phyloP scores from a whole-genome alignment of 1,140 invertebrate species.

The Nixonia krombeini region DNA sequence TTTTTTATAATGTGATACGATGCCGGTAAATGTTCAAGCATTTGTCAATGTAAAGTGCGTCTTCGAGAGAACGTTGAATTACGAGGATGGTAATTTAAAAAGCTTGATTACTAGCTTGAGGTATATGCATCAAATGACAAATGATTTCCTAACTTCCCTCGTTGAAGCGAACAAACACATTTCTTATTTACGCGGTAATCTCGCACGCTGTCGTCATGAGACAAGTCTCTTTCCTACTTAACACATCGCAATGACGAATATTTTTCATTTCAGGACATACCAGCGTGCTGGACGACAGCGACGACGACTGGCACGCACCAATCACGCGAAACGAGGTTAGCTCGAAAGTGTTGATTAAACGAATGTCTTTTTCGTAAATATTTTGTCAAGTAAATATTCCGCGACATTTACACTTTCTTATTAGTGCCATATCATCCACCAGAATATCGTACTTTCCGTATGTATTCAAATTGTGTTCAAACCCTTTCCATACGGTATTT shows the following conservation, averaged over 20 bases:
- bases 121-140: conserved; percentile 48
- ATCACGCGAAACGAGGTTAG: conserved; percentile 26
- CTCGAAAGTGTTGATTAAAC: conserved; percentile 34
- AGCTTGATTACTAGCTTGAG: conserved; percentile 47
- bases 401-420: neutral
- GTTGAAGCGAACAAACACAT: conserved; percentile 8
- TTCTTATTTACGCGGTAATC: conserved; percentile 31
- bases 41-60: conserved; percentile 38
- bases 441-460: neutral
- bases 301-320: conserved; percentile 33
- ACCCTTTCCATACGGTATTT: too few species aligned
- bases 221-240: conserved; percentile 2
- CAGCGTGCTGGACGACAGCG: conserved; percentile 24
- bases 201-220: neutral
- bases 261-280: conserved; percentile 36
- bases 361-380: neutral
- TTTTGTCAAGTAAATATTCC: neutral
- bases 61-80: conserved; percentile 28
- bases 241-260: neutral
- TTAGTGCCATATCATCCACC: neutral
- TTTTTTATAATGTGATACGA: conserved; percentile 5
- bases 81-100: conserved; percentile 25
- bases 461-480: neutral
- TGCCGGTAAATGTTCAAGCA: conserved; percentile 29
- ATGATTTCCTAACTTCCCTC: conserved; percentile 51